Conservation (phyloP, 2,113 vertebrate species). For the Girardinichthys multiradiatus region DNA sequence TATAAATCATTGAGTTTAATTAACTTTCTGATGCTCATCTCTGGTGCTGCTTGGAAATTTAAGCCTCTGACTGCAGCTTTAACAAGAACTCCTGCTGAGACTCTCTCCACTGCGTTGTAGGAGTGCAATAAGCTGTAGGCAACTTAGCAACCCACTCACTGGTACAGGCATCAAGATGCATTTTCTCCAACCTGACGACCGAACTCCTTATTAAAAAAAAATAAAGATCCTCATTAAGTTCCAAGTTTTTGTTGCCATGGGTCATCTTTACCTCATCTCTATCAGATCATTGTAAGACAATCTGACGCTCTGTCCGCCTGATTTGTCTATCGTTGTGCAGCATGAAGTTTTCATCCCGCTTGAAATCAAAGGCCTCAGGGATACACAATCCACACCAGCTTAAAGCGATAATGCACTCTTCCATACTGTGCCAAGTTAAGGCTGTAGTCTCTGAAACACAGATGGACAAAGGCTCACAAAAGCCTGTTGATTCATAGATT, state of each 20-base stretch:
- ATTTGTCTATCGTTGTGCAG: conserved; percentile 15
- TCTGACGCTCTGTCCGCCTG: conserved; percentile 19
- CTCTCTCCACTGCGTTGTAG: conserved; percentile 58
- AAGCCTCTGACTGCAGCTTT: conserved; percentile 62
- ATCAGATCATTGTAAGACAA: conserved; percentile 36
- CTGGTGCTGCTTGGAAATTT: conserved; percentile 49
- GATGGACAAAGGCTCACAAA: conserved; percentile 64
- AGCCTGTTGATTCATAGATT: conserved; percentile 65
- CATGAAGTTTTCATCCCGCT: conserved; percentile 17
- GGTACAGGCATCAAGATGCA: conserved; percentile 44
- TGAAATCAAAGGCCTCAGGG: conserved; percentile 50
- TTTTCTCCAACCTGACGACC: conserved; percentile 46
- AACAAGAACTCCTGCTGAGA: conserved; percentile 61
- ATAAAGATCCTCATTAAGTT: conserved; percentile 29
- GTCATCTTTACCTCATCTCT: conserved; percentile 37
- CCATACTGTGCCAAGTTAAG: conserved; percentile 52
- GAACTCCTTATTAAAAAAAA: conserved; percentile 49
- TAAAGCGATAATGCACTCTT: conserved; percentile 37
- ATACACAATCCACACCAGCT: conserved; percentile 38
- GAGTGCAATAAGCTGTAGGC: conserved; percentile 53
- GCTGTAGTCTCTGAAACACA: conserved; percentile 47
- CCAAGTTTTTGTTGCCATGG: conserved; percentile 38
- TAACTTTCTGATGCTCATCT: conserved; percentile 60
- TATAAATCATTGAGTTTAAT: conserved; percentile 43
- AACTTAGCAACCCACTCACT: conserved; percentile 50